Conservation (phyloP, 2,113 vertebrate genomes). For the Peromyscus polionotus region DNA sequence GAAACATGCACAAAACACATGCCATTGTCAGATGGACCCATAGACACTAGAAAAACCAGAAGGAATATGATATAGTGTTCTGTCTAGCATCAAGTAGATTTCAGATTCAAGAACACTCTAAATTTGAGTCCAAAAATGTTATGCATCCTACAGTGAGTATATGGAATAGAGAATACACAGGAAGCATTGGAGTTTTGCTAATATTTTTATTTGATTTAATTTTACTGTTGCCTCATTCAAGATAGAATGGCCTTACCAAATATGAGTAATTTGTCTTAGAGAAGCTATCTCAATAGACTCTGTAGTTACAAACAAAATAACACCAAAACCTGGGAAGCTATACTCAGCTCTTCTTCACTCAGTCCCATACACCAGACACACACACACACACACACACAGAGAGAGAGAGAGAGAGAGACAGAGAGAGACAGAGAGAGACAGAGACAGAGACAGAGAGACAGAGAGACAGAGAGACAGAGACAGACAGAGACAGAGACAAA, state of each 20-base stretch:
- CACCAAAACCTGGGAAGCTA: neutral
- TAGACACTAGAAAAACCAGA: neutral
- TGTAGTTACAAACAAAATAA: neutral
- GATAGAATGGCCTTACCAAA: too few relatives aligned
- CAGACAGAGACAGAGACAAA: too few relatives aligned
- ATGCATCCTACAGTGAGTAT: neutral
- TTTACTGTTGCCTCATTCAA: neutral
- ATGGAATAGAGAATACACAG: neutral
- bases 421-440: neutral
- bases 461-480: too few relatives aligned
- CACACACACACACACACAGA: too few relatives aligned
- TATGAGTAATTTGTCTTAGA: neutral
- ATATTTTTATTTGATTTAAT: neutral
- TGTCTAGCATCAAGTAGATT: neutral
- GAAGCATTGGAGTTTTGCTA: neutral
- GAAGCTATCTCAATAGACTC: neutral
- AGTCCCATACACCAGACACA: neutral
- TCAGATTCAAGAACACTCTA: neutral
- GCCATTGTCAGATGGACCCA: neutral
- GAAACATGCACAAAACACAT: neutral
- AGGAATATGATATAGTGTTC: neutral
- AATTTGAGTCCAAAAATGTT: neutral
- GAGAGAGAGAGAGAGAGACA: too few relatives aligned
- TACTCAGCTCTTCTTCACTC: neutral
- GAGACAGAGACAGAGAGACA: too few relatives aligned